phyloP scores from a whole-genome alignment of 2,113 vertebrate genomes.

The Lepisosteus osseus region DNA sequence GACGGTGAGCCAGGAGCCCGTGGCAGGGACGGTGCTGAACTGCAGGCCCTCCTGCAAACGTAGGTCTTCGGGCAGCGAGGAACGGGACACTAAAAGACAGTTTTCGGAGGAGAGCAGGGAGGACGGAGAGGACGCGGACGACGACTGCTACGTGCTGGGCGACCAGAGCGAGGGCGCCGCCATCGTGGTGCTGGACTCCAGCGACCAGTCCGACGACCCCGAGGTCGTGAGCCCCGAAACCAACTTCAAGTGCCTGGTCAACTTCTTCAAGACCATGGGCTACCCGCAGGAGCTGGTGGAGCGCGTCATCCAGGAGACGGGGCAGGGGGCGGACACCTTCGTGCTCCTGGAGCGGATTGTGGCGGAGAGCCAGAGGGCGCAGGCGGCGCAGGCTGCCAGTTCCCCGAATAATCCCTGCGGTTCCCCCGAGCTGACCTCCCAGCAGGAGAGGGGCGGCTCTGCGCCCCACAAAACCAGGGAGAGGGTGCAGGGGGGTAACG shows the following conservation, averaged over 20 bases:
- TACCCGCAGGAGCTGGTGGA: conserved; percentile 88
- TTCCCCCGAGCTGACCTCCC: conserved; percentile 5
- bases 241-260: conserved; percentile 90
- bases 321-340: conserved; percentile 84
- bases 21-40: conserved; percentile 45
- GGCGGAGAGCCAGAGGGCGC: conserved; percentile 67
- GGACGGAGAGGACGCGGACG: conserved; percentile 36
- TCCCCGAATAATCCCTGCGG: conserved; percentile 29
- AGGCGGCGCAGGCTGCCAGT: conserved; percentile 40
- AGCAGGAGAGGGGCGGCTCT: background rate
- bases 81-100: conserved; percentile 86
- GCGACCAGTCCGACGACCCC: conserved; percentile 56
- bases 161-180: conserved; percentile 29
- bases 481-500: conserved; percentile 38
- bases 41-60: conserved; percentile 85
- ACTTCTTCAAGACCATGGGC: conserved; percentile 97
- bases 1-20: conserved; percentile 28
- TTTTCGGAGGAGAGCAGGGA: conserved; percentile 79
- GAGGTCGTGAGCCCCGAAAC: conserved; percentile 81
- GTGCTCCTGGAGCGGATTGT: conserved; percentile 86
- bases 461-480: conserved; percentile 38
- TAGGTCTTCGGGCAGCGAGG: conserved; percentile 84
- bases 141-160: conserved; percentile 45
- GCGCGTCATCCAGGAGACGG: conserved; percentile 79
- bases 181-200: conserved; percentile 44